These are phyloP conservation scores for Holothuria glaberrima DNA, from an alignment of 35 echinoderm and acorn worm species.

Conservation along the genomic window DNA sequence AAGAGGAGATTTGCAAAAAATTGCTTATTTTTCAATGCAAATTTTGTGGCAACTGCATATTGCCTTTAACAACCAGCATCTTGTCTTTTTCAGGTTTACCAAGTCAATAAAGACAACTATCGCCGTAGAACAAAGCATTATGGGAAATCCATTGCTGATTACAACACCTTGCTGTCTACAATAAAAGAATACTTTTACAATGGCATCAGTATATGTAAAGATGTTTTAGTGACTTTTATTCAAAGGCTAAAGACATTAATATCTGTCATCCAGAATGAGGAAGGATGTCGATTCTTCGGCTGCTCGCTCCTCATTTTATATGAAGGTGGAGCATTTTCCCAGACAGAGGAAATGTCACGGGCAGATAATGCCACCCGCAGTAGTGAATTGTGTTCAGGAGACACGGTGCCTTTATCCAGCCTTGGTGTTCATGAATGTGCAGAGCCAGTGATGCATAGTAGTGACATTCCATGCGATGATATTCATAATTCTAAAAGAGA, in stretches of 20 bases:
- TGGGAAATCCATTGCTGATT: conserved; percentile 60
- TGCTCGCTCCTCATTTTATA: conserved; percentile 69
- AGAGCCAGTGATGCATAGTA: neutral
- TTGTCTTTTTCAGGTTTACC: conserved; percentile 63
- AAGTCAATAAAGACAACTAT: conserved; percentile 66
- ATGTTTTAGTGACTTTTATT: conserved; percentile 43
- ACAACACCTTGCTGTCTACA: conserved; percentile 30
- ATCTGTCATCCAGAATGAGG: conserved; percentile 25
- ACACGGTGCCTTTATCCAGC: conserved; percentile 6
- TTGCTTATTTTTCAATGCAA: too few species aligned
- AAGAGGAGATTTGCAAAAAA: too few species aligned
- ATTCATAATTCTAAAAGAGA: neutral
- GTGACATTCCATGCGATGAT: neutral
- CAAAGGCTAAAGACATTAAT: conserved; percentile 43
- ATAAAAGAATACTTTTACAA: conserved; percentile 56
- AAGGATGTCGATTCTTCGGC: conserved; percentile 65
- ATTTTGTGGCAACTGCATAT: too few species aligned
- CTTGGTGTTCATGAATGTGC: neutral
- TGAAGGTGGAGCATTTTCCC: conserved; percentile 25
- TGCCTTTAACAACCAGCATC: too few species aligned
- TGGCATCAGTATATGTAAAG: conserved; percentile 39
- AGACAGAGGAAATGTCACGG: neutral
- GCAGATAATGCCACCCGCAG: neutral
- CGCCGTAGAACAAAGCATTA: conserved; percentile 67
- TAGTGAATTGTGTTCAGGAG: neutral